Evolutionary conservation across 2,797 vertebrate genomes (phyloP).

Genomic region (Gambelia wislizenii): DNA sequence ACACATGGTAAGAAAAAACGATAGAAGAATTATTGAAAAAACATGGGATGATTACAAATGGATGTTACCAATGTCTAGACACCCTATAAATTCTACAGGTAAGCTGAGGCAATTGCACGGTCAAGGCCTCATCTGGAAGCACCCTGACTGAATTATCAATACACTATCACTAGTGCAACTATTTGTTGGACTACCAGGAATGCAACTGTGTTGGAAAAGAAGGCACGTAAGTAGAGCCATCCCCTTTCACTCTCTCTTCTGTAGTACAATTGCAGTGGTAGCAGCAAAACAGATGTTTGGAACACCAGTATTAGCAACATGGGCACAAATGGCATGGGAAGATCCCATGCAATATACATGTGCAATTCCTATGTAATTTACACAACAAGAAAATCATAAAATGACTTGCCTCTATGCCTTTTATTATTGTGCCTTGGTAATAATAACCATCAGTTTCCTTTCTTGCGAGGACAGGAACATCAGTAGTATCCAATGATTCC

Average conservation of each 20-base stretch:
- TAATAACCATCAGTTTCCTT: slow-evolving; percentile 84
- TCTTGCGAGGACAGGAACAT: slow-evolving; percentile 83
- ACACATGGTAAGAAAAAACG: background rate
- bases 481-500: slow-evolving; percentile 41
- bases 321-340: background rate
- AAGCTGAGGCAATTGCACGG: background rate
- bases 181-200: background rate
- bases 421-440: slow-evolving; percentile 81
- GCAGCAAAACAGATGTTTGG: background rate
- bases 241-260: background rate
- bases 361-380: background rate
- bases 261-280: background rate
- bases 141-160: background rate
- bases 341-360: no score
- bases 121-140: background rate
- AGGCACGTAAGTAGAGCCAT: background rate
- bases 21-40: background rate
- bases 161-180: background rate
- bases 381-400: background rate
- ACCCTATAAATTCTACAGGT: background rate
- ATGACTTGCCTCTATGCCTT: slow-evolving; percentile 80
- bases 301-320: background rate
- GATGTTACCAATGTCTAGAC: background rate
- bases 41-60: background rate
- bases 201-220: background rate